Evolutionary conservation across 2,113 vertebrate species (phyloP).

Genomic region (Sorex araneus): DNA sequence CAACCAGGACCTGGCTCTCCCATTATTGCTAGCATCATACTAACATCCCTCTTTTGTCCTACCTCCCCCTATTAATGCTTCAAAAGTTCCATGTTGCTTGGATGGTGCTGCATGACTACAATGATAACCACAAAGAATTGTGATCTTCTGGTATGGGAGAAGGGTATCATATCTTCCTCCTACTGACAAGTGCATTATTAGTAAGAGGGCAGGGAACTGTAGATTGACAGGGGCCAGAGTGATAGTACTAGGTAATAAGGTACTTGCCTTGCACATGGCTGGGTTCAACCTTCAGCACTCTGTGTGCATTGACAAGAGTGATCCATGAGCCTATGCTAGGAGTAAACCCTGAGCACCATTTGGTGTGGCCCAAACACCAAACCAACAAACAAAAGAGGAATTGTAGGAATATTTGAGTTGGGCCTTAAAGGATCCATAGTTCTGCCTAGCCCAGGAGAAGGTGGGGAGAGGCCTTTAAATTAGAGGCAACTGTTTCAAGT

Average conservation of each 20-base stretch:
- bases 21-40: fast-evolving
- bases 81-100: not conserved
- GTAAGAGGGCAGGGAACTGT: no score
- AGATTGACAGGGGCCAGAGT: not conserved
- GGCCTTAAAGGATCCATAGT: not conserved
- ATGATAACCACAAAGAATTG: not conserved
- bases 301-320: no score
- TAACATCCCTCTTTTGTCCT: fast-evolving
- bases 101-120: not conserved
- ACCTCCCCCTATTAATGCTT: not conserved
- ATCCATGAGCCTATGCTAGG: no score
- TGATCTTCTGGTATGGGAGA: not conserved
- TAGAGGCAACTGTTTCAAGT: not conserved
- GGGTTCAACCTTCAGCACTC: no score
- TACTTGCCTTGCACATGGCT: no score
- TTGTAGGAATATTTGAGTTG: fast-evolving
- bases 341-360: no score
- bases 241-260: no score
- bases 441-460: not conserved
- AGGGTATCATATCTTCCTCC: fast-evolving
- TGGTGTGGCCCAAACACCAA: no score
- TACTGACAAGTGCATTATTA: not conserved
- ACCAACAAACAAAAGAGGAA: no score
- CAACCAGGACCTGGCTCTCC: not conserved
- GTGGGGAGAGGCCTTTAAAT: not conserved